Base-by-base conservation (phyloP, 2,113 vertebrate species). In the Zosterops borbonicus region DNA sequence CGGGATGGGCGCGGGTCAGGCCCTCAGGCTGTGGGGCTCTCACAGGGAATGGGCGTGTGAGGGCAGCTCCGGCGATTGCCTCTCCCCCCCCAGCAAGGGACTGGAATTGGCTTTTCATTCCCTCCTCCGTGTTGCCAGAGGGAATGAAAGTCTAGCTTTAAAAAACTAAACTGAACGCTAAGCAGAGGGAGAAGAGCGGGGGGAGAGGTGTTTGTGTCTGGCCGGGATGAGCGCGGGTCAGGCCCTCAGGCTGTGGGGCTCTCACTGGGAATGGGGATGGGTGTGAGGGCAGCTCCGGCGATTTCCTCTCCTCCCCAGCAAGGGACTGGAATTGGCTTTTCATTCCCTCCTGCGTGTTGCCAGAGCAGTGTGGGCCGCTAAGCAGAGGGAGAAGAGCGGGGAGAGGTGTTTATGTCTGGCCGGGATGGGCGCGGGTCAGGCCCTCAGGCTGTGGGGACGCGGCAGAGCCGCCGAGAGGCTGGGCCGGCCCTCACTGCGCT, bases 61-160 rank as follows among this genome's bases (percentile, higher is more conserved):
- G 62, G 33, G 52, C 37, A 47, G 4, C 44, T 25, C 21, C 7
- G 11, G 31, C 42, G 13, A 9, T 67, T 62, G 53, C 5, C 5
- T 8, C 7, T 29, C n/a, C 19, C 0, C 1, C 20, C 9, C 8
- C 73, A 11, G n/a, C 9, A 0, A 1, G 16, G 17, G 16, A 27
- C 18, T n/a, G 44, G 11, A 27, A 42, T 74, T 74, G 22, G 37
- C 39, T 37, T 65, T 63, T 28, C 8, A 0, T 42, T 74, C 16
- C 46, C 42, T 39, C 39, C 39, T 39, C 10, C 39, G 39, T 39
- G 39, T 39, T 39, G 9, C 39, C 39, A 39, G 37, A 37, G 37
- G 37, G 37, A 37, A 37, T 37, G 37, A 37, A 39, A 39, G 39
- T 39, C 39, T 39, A 39, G 39, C 39, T 39, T 39, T 39, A 39